Evolutionary conservation across 2,113 vertebrate genomes (phyloP).

Genomic region (Morone saxatilis): DNA sequence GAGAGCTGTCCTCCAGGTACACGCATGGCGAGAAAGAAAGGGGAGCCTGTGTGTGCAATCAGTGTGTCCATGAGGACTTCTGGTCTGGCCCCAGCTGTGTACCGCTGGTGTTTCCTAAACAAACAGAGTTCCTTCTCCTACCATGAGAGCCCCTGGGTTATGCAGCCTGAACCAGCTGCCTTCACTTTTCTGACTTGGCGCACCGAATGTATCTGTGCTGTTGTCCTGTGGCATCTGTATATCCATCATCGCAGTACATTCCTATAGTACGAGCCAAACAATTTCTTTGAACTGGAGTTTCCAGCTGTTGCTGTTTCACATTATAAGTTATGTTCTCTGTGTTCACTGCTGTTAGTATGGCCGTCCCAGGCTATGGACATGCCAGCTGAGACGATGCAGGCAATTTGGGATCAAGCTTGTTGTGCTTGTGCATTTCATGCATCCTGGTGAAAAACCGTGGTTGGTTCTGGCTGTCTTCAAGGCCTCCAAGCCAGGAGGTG

Average conservation of each 20-base stretch:
- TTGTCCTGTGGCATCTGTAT: constrained; percentile 42
- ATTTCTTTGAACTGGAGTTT: constrained; percentile 79
- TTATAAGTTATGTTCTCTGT: constrained; percentile 80
- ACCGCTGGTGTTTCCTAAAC: no score
- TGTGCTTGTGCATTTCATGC: constrained; percentile 63
- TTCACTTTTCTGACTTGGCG: no score
- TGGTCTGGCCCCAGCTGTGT: constrained; percentile 49
- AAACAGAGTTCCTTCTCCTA: no score
- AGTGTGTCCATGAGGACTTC: constrained; percentile 76
- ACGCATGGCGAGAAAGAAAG: constrained; percentile 78
- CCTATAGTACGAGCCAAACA: constrained; percentile 77
- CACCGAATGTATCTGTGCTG: background rate
- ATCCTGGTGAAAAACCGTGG: constrained; percentile 68
- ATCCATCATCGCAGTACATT: constrained; percentile 55
- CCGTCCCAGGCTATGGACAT: constrained; percentile 49
- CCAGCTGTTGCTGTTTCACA: constrained; percentile 71
- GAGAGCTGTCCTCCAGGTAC: constrained; percentile 82
- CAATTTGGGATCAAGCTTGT: constrained; percentile 66
- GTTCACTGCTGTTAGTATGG: constrained; percentile 79
- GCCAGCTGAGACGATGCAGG: constrained; percentile 57
- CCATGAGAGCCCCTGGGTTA: no score
- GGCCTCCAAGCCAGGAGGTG: constrained; percentile 16
- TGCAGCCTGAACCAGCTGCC: background rate
- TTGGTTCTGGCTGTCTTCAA: constrained; percentile 59
- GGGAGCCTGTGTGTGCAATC: constrained; percentile 81